These are phyloP conservation scores for Sinodicranocentrus sp. DNA, from an alignment of 2,888 invertebrate genomes.

Conservation along the genomic window DNA sequence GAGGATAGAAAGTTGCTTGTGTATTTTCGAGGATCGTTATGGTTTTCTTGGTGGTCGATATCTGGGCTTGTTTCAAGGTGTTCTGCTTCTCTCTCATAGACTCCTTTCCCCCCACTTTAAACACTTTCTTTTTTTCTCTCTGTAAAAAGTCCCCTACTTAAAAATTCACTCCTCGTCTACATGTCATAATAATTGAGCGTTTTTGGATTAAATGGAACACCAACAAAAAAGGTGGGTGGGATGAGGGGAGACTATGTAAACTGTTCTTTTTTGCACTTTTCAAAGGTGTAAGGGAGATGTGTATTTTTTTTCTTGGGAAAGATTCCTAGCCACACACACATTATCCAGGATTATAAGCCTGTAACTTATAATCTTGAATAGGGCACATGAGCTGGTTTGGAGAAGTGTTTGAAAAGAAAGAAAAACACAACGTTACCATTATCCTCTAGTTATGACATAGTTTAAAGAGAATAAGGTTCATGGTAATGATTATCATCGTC, in stretches of 20 bases:
- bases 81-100: not conserved
- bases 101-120: too few species aligned
- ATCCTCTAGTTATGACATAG: conserved; percentile 24
- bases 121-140: not conserved
- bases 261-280: too few species aligned
- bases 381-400: not conserved
- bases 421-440: not conserved
- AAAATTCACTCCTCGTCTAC: conserved; percentile 22
- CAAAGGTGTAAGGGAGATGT: too few species aligned
- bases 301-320: too few species aligned
- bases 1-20: not conserved
- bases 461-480: conserved; percentile 35
- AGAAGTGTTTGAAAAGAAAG: not conserved
- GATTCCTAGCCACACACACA: too few species aligned
- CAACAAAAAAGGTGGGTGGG: not conserved
- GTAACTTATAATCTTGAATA: too few species aligned
- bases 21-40: conserved; percentile 38
- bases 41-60: conserved; percentile 54
- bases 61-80: conserved; percentile 61
- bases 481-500: conserved; percentile 45
- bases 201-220: conserved; percentile 34
- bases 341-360: too few species aligned
- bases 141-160: not conserved
- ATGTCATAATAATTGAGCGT: conserved; percentile 47
- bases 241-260: too few species aligned